A percentile compares a stretch with the other conserved stretches of the same genome.
These are phyloP conservation scores for Microplitis demolitor DNA, from an alignment of 1,140 invertebrate genomes.

Conservation along the genomic window DNA sequence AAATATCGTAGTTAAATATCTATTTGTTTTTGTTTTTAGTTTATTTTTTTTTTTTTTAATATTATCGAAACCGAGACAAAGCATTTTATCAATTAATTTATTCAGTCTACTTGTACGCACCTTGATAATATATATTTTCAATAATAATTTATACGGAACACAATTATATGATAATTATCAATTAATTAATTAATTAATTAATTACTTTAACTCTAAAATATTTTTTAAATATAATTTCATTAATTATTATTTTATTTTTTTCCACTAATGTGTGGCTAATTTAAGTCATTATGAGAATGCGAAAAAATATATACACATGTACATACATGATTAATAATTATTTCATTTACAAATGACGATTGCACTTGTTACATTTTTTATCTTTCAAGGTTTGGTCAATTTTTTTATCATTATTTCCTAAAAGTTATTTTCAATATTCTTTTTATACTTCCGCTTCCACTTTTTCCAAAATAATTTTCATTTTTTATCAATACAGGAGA, in stretches of 20 bases:
- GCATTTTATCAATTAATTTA: slow-evolving; percentile 10
- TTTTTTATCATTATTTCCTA: slow-evolving; percentile 9
- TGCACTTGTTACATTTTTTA: slow-evolving; percentile 3
- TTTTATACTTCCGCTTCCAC: neutral
- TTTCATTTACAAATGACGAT: slow-evolving; percentile 5
- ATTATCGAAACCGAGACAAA: neutral
- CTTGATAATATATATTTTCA: slow-evolving; percentile 15
- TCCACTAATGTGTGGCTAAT: neutral
- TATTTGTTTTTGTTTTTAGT: no score
- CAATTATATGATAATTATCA: slow-evolving; percentile 19
- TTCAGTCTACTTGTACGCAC: slow-evolving; percentile 29
- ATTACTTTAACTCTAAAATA: neutral
- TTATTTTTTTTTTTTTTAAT: neutral
- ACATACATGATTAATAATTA: slow-evolving; percentile 16
- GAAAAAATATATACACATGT: slow-evolving; percentile 23
- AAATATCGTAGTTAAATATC: no score
- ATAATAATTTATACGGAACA: slow-evolving; percentile 22
- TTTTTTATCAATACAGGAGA: no score
- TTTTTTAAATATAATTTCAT: neutral
- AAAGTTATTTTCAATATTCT: neutral
- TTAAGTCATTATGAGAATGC: slow-evolving; percentile 19
- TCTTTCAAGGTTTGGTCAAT: slow-evolving; percentile 7
- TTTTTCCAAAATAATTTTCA: neutral
- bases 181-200: no score
- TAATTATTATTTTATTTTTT: neutral